Evolutionary conservation across 2,888 invertebrate species (phyloP).

Genomic region (Nomada ferruginata): DNA sequence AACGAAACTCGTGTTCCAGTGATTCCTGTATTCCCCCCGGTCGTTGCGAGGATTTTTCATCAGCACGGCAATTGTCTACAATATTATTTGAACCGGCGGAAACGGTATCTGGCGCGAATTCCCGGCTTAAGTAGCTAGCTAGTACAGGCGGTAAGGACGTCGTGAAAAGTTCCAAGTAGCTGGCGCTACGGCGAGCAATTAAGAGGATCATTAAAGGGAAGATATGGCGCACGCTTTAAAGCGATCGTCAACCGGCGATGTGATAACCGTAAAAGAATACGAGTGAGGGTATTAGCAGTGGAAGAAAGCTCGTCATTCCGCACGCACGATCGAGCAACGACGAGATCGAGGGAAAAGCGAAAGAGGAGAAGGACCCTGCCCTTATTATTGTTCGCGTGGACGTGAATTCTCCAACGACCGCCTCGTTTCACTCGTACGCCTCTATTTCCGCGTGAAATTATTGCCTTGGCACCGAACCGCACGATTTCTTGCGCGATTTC

Average conservation of each 20-base stretch:
- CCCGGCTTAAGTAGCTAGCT: conserved; percentile 40
- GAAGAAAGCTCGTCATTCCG: conserved; percentile 62
- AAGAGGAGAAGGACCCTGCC: background rate
- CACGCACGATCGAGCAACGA: conserved; percentile 64
- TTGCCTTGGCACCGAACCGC: background rate
- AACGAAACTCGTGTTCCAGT: background rate
- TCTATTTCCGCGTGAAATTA: conserved; percentile 35
- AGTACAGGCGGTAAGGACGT: conserved; percentile 42
- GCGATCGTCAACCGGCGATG: conserved; percentile 65
- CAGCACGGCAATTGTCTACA: conserved; percentile 21
- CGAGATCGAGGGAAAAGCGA: conserved; percentile 45
- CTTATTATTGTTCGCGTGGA: conserved; percentile 44
- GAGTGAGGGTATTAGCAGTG: conserved; percentile 60
- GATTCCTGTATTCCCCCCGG: background rate
- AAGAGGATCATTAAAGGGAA: conserved; percentile 67
- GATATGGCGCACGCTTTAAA: conserved; percentile 59
- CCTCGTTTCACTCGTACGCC: conserved; percentile 19
- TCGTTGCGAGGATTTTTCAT: conserved; percentile 18
- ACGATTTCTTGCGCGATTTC: conserved; percentile 5
- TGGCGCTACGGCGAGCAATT: conserved; percentile 59
- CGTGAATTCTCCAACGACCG: conserved; percentile 7
- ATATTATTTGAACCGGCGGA: conserved; percentile 33
- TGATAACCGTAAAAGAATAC: conserved; percentile 72
- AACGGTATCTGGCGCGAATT: conserved; percentile 23
- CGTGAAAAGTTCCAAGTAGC: conserved; percentile 50